Conservation (phyloP, 2,888 invertebrate species). For the Thereva nobilitata region DNA sequence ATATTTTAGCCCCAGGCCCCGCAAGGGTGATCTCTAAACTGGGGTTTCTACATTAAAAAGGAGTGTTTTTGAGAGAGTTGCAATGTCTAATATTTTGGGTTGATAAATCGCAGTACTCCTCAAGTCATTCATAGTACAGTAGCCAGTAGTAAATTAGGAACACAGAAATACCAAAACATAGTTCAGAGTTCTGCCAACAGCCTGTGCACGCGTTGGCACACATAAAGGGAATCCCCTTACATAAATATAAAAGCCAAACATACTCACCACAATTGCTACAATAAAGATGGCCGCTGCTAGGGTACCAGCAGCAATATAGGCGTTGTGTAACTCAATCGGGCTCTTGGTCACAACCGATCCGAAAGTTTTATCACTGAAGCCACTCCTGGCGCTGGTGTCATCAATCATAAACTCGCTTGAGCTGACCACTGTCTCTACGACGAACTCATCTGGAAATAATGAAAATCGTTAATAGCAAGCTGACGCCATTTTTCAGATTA, state of each 20-base stretch:
- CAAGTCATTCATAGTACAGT: too few species aligned
- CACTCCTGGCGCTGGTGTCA: slow-evolving; percentile 55
- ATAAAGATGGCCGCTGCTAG: slow-evolving; percentile 75
- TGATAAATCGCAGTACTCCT: too few species aligned
- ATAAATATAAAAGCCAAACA: slow-evolving; percentile 22
- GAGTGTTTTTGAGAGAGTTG: too few species aligned
- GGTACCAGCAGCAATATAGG: slow-evolving; percentile 78
- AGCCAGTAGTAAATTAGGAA: too few species aligned
- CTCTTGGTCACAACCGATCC: slow-evolving; percentile 58
- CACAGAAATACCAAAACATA: too few species aligned
- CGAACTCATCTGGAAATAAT: slow-evolving; percentile 65
- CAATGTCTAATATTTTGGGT: too few species aligned
- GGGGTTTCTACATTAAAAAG: too few species aligned
- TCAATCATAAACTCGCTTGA: slow-evolving; percentile 59
- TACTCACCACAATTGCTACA: slow-evolving; percentile 72
- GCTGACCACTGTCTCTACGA: slow-evolving; percentile 68
- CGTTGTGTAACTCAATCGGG: slow-evolving; percentile 70
- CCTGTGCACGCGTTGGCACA: too few species aligned
- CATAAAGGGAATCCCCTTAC: too few species aligned
- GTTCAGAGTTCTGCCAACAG: too few species aligned
- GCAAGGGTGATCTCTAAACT: too few species aligned
- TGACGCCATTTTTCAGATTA: slow-evolving; percentile 31
- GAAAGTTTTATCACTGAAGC: slow-evolving; percentile 57
- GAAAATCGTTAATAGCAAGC: slow-evolving; percentile 21
- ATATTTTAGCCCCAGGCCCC: too few species aligned